Base-by-base conservation (phyloP, 2,888 invertebrate species). In the Enchytraeus crypticus region DNA sequence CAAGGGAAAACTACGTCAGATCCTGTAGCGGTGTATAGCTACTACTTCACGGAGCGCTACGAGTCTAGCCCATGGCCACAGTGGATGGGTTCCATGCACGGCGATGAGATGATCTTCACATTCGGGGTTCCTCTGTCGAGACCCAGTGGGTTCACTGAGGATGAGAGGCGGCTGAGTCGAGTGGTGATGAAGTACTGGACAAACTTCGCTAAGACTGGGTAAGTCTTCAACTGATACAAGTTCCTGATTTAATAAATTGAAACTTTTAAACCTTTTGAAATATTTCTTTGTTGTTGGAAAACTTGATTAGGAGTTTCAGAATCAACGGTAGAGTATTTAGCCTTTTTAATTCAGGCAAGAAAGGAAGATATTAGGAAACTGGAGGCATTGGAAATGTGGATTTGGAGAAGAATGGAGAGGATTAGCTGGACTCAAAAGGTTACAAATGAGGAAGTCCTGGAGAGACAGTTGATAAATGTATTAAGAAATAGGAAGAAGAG, bases 51-150 rank as follows among this genome's bases (percentile, higher is more conserved):
- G 72, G 90, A 92, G 76, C 85, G 80, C 3, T 80, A 90, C 69
- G 83, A 86, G 74, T 84, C 85, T 64, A 88, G 88, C 75, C 89
- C 88, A 0, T 95, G 93, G 93, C 92, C 93, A 0, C 85, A 87
- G 57, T 95, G 93, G 93, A 91, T 92, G 69, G 93, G 93, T 33
- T 92, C 92, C 21, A 86, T 93, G 85, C 95, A 95, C 78, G 93
- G 88, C 2, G 92, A 93, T 79, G 93, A 95, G 81, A 92, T 95
- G 69, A 88, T 87, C 77, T 95, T 90, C 79, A 51, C 59, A 45
- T 95, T 95, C 77, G 95, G 95, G n/a, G 90, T 92, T 76, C 92
- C 93, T 1, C 82, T 92, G 67, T 88, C 92, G 76, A 85, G 87
- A n/a, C 82, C 84, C 54, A 86, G 85, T 70, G 86, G 88, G 78